Percentiles rank a stretch among this genome's conserved stretches.
These are phyloP conservation scores for Erythrocercus mccallii DNA, from an alignment of 2,113 vertebrate genomes.

Conservation along the genomic window DNA sequence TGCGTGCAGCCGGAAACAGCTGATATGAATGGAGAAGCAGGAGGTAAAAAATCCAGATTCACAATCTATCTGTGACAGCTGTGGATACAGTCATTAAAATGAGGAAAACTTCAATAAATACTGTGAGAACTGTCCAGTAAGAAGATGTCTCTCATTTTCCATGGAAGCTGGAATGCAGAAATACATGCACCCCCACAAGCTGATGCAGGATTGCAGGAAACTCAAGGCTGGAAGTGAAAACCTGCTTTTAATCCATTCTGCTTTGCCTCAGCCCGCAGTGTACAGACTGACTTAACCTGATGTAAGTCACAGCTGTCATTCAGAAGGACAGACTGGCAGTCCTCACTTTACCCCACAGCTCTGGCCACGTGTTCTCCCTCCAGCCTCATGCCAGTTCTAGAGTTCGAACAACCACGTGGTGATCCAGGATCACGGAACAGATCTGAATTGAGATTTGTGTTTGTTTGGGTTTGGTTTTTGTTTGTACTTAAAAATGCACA, in stretches of 20 bases:
- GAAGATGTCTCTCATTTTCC: neutral
- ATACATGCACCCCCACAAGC: neutral
- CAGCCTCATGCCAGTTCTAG: neutral
- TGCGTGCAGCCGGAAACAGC: neutral
- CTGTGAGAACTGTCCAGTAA: neutral
- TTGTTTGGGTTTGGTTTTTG: neutral
- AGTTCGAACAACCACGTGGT: neutral
- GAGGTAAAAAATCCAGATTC: slow-evolving; percentile 1
- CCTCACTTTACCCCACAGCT: slow-evolving; percentile 12
- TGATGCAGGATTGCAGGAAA: neutral
- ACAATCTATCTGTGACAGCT: neutral
- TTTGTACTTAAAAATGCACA: neutral
- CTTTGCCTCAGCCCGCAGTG: neutral
- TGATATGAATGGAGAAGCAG: neutral
- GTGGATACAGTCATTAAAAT: neutral
- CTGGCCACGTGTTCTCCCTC: neutral
- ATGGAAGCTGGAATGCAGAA: neutral
- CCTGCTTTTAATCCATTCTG: slow-evolving; percentile 30
- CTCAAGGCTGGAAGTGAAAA: slow-evolving; percentile 1
- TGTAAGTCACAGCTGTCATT: slow-evolving; percentile 41
- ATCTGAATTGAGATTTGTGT: neutral
- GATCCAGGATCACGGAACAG: neutral
- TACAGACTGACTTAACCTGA: slow-evolving; percentile 36
- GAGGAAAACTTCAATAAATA: neutral
- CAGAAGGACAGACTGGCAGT: slow-evolving; percentile 49